A percentile compares a stretch with the other conserved stretches of the same genome.
Evolutionary conservation across 1,140 invertebrate genomes (phyloP).

Genomic region (Trigoniulus corallinus): DNA sequence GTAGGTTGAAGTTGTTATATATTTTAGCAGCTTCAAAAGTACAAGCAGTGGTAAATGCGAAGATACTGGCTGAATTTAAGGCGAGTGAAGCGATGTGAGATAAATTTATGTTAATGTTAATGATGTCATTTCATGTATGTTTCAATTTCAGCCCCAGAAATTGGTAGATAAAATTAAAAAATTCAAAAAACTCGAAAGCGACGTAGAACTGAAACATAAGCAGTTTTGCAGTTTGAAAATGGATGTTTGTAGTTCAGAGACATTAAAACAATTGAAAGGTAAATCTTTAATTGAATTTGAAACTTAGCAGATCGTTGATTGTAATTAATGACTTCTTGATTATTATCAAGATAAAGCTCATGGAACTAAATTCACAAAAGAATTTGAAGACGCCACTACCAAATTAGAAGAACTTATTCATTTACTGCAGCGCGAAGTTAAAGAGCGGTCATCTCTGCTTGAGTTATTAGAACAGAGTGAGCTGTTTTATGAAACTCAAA

Average conservation of each 20-base stretch:
- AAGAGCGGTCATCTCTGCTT: constrained; percentile 53
- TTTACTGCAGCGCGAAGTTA: constrained; percentile 62
- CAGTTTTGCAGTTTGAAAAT: constrained; percentile 26
- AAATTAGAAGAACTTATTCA: constrained; percentile 64
- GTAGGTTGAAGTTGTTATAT: too few relatives aligned
- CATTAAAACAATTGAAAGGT: constrained; percentile 7
- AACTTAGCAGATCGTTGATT: not conserved
- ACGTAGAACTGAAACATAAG: constrained; percentile 45
- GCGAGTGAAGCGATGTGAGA: too few relatives aligned
- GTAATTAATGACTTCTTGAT: not conserved
- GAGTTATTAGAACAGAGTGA: constrained; percentile 58
- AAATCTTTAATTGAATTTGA: not conserved
- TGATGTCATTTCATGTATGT: not conserved
- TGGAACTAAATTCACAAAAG: constrained; percentile 70
- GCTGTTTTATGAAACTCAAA: constrained; percentile 73
- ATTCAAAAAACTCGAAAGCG: constrained; percentile 42
- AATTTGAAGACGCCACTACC: constrained; percentile 59
- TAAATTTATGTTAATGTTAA: too few relatives aligned
- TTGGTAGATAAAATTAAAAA: constrained; percentile 46
- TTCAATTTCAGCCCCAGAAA: constrained; percentile 19
- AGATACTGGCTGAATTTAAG: constrained; percentile 25
- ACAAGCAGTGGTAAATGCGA: constrained; percentile 10
- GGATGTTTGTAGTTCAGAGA: constrained; percentile 6
- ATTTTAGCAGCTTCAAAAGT: too few relatives aligned
- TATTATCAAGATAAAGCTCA: constrained; percentile 47